Evolutionary conservation across 1,140 invertebrate species (phyloP), one percentile per base, ranked within the genome.

Genomic region (Homarus americanus): DNA sequence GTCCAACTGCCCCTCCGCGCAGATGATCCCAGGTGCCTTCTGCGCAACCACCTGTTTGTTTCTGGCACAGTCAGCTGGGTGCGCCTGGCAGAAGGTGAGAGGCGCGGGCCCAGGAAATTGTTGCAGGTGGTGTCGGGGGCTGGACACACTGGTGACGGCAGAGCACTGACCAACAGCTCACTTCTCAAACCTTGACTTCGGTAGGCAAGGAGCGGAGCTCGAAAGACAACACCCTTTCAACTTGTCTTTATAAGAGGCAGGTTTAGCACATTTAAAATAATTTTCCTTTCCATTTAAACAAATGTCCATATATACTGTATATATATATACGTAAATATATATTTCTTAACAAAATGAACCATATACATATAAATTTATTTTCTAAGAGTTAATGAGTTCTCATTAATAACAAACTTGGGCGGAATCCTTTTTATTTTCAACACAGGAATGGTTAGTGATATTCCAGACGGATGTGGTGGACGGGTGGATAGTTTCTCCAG

Each of bases 31-130:
- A 40, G 10, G n/a, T 69, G 78, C 63, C 76, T 80, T 72, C 86
- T 88, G 86, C 86, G 86, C 86, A 88, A 80, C 86, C 86, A 88
- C 86, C 86, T 88, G 86, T 88, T 87, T 79, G 73, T 86, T 53
- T 34, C 49, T 76, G 53, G 82, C 83, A 66, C 85, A 66, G 76
- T 79, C 85, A 87, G 75, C 75, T 87, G 75, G 53, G 44, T 32
- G 85, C 53, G 85, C 44, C 72, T 40, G 73, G n/a, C 44, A 66
- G 36, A 40, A 28, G 36, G 49, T 17, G 75, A 41, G 58, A 88
- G 38, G 58, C 86, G 69, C 38, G 24, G 76, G n/a, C 40, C 75
- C 86, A 80, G 86, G 76, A 80, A 80, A 88, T 53, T 28, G 38
- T 49, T 53, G 69, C 53, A 66, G 83, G n/a, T 85, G 24, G 28